Percentiles rank a stretch among this genome's conserved stretches.
These are phyloP conservation scores for Allygus modestus DNA, from an alignment of 2,888 invertebrate genomes.

Conservation along the genomic window DNA sequence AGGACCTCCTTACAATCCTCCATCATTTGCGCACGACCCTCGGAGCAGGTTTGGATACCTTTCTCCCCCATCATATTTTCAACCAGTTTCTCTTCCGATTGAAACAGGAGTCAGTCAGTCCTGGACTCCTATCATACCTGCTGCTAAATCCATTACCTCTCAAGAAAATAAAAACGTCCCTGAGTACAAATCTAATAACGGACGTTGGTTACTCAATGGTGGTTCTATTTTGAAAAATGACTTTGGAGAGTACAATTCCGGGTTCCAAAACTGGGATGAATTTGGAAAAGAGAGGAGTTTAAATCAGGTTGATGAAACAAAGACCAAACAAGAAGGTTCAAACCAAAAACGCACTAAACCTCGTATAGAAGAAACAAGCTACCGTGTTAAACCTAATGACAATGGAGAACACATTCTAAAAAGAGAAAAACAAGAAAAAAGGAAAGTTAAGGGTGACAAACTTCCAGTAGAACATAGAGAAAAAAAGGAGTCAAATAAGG, in stretches of 20 bases:
- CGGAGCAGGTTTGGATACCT: conserved; percentile 22
- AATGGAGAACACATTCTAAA: not conserved
- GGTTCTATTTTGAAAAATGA: conserved; percentile 43
- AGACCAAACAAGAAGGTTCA: not conserved
- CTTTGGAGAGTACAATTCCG: not conserved
- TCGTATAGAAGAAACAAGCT: not conserved
- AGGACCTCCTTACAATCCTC: conserved; percentile 42
- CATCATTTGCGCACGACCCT: not conserved
- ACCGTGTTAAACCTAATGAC: not conserved
- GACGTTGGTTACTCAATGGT: conserved; percentile 44
- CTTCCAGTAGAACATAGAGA: conserved; percentile 4
- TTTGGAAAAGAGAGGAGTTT: conserved; percentile 5
- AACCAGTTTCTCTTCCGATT: not conserved
- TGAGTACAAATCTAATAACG: conserved; percentile 43
- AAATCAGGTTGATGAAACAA: not conserved
- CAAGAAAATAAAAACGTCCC: conserved; percentile 16
- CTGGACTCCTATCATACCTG: conserved; percentile 40
- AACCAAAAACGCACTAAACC: not conserved
- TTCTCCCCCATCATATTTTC: conserved; percentile 35
- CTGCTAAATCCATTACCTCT: not conserved
- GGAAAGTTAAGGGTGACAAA: not conserved
- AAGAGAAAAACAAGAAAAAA: not conserved
- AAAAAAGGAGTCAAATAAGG: not conserved
- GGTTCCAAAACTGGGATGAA: conserved; percentile 28
- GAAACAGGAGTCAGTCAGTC: conserved; percentile 4